These are phyloP conservation scores for Enteromius viviparus DNA, from an alignment of 2,797 vertebrate species.

Conservation along the genomic window DNA sequence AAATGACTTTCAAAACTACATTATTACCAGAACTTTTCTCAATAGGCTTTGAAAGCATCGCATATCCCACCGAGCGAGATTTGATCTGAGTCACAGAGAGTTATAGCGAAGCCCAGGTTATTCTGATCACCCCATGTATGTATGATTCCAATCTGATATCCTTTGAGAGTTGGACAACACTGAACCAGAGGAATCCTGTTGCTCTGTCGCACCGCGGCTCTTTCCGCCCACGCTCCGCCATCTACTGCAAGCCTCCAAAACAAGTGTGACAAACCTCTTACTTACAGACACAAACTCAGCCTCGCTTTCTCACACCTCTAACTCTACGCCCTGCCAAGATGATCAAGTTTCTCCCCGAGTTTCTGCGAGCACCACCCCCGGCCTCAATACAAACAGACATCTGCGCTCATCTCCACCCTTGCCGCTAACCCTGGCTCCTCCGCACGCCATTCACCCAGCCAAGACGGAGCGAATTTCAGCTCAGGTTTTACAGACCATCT, in stretches of 20 bases:
- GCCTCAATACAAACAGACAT: constrained; percentile 33
- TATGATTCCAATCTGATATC: constrained; percentile 56
- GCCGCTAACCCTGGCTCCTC: constrained; percentile 31
- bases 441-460: constrained; percentile 1
- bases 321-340: constrained; percentile 44
- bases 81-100: constrained; percentile 45
- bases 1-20: constrained; percentile 3
- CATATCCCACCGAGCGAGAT: constrained; percentile 36
- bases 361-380: constrained; percentile 30
- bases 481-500: constrained; percentile 34
- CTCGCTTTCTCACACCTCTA: constrained; percentile 37
- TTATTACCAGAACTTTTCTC: constrained; percentile 18
- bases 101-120: constrained; percentile 42
- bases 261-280: constrained; percentile 39
- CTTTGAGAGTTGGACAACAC: constrained; percentile 50
- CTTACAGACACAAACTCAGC: constrained; percentile 27
- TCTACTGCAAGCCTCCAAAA: constrained; percentile 41
- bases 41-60: constrained; percentile 20
- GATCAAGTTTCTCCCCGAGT: constrained; percentile 32
- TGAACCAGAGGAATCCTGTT: constrained; percentile 44
- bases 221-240: constrained; percentile 44
- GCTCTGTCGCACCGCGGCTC: constrained; percentile 38
- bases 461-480: constrained; percentile 28
- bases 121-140: constrained; percentile 52
- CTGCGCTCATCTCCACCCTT: constrained; percentile 40